phyloP scores from a whole-genome alignment of 2,888 invertebrate species.

The Xanthorhoe designata region DNA sequence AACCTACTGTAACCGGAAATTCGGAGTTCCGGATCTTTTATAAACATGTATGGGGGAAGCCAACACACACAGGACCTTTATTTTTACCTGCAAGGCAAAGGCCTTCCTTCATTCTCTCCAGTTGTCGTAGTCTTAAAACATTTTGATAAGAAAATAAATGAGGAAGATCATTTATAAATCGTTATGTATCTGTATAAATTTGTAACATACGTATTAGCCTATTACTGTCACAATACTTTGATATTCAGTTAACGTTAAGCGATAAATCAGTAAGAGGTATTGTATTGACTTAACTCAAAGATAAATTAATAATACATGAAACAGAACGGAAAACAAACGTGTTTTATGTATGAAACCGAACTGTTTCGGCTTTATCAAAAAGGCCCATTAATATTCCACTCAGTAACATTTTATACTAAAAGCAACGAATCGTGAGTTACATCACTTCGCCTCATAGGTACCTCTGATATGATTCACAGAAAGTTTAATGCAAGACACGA shows the following conservation, averaged over 20 bases:
- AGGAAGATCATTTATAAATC: too few species aligned
- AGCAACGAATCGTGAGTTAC: slow-evolving; percentile 29
- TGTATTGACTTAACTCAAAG: not conserved
- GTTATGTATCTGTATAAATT: too few species aligned
- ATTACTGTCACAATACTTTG: not conserved
- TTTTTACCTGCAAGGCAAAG: too few species aligned
- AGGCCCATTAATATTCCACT: slow-evolving; percentile 12
- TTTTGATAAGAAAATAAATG: too few species aligned
- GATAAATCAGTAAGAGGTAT: not conserved
- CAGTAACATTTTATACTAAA: not conserved
- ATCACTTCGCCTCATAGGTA: slow-evolving; percentile 30
- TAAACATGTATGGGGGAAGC: too few species aligned
- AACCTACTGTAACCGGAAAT: too few species aligned
- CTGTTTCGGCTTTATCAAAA: not conserved
- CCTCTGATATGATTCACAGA: slow-evolving; percentile 37
- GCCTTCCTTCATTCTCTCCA: too few species aligned
- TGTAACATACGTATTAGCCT: too few species aligned
- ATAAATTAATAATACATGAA: not conserved
- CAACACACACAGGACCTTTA: too few species aligned
- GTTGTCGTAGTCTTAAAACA: too few species aligned
- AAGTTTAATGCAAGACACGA: slow-evolving; percentile 45
- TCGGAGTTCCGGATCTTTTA: too few species aligned
- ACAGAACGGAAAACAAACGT: not conserved
- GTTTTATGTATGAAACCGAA: not conserved
- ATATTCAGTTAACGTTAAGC: not conserved